Conservation (phyloP, 1,140 invertebrate genomes). For the Odontomachus brunneus region DNA sequence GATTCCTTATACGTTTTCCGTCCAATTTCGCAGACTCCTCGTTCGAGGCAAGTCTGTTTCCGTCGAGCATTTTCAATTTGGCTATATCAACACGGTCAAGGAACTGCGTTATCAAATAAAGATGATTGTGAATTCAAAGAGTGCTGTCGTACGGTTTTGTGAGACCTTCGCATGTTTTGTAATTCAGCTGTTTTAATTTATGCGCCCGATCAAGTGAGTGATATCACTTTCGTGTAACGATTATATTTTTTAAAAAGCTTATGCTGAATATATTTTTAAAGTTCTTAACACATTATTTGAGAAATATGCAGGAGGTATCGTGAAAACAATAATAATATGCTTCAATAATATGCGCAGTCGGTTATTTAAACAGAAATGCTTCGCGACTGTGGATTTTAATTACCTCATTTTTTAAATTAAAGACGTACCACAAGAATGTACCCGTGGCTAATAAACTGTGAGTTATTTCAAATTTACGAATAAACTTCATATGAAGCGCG, state of each 20-base stretch:
- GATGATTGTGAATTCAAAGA: neutral
- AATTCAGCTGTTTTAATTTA: neutral
- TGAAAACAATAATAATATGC: neutral
- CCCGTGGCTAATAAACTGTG: neutral
- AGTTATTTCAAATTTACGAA: neutral
- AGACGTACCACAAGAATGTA: neutral
- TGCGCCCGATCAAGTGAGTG: too few species aligned
- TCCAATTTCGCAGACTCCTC: slow-evolving; percentile 19
- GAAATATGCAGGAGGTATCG: too few species aligned
- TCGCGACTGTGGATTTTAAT: slow-evolving; percentile 10
- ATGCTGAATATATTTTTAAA: too few species aligned
- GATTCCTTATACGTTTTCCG: slow-evolving; percentile 4
- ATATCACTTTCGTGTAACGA: too few species aligned
- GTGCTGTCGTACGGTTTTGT: neutral
- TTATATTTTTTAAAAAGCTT: too few species aligned
- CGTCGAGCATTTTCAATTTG: slow-evolving; percentile 13
- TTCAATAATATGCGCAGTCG: slow-evolving; percentile 5
- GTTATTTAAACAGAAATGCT: neutral
- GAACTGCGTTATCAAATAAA: neutral
- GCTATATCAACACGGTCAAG: neutral
- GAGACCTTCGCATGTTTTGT: neutral
- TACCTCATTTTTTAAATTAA: neutral
- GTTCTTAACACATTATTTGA: too few species aligned
- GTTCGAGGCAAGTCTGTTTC: neutral
- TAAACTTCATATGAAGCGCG: neutral